These are phyloP conservation scores for Aphis craccivora DNA, from an alignment of 1,140 invertebrate genomes.

Conservation along the genomic window DNA sequence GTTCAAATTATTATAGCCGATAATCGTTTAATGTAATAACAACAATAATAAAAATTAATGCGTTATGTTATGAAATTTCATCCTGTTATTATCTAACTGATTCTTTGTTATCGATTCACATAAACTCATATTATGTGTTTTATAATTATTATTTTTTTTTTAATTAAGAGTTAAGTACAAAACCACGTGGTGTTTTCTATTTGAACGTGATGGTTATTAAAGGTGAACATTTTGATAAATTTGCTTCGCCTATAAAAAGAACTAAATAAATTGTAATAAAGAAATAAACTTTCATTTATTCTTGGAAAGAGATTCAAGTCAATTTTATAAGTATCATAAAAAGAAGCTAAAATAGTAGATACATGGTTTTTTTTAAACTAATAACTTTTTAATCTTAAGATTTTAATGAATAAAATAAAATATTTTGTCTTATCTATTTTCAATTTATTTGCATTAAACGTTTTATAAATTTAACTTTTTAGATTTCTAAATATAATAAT, in stretches of 20 bases:
- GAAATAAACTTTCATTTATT: neutral
- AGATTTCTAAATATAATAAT: neutral
- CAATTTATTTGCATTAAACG: neutral
- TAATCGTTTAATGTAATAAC: neutral
- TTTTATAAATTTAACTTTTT: neutral
- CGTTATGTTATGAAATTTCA: neutral
- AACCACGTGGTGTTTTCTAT: neutral
- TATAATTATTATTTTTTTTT: neutral
- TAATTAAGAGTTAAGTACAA: slow-evolving; percentile 3
- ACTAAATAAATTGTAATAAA: neutral
- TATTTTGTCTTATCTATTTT: neutral
- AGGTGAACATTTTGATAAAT: neutral
- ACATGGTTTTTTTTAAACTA: neutral
- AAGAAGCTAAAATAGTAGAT: neutral
- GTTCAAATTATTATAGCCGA: neutral
- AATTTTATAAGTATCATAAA: neutral
- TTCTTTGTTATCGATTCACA: neutral
- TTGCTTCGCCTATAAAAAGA: neutral
- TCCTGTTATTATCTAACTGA: neutral
- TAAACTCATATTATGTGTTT: neutral
- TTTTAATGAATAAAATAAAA: neutral
- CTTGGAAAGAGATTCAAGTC: neutral
- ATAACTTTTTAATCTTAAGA: neutral
- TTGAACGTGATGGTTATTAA: neutral
- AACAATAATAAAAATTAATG: slow-evolving; percentile 14